phyloP scores from a whole-genome alignment of 2,888 invertebrate species.

The Heliconius ethilla region DNA sequence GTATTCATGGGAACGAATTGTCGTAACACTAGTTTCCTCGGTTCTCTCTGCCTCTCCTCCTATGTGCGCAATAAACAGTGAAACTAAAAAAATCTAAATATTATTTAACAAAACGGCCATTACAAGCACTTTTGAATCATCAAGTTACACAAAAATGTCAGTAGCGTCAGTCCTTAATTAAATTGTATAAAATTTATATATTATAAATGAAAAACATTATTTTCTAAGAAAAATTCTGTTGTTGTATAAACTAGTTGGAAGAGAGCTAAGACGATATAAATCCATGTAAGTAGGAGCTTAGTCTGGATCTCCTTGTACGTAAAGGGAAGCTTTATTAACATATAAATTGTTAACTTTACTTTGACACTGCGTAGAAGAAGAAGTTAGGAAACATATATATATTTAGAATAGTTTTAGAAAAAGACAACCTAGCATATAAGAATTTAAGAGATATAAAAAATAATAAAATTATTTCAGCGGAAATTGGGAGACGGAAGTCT shows the following conservation, averaged over 20 bases:
- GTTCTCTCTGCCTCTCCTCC: no score
- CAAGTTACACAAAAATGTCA: no score
- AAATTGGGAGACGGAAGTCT: no score
- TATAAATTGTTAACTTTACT: constrained; percentile 14
- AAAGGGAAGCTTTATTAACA: constrained; percentile 9
- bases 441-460: no score
- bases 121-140: no score
- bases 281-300: constrained; percentile 15
- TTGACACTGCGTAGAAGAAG: not conserved
- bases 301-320: constrained; percentile 13
- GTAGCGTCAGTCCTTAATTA: not conserved
- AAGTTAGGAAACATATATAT: not conserved
- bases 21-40: no score
- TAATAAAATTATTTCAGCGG: no score
- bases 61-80: no score
- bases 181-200: not conserved
- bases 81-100: no score
- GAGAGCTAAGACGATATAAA: constrained; percentile 9
- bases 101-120: no score
- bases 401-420: not conserved
- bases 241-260: constrained; percentile 2
- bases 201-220: not conserved
- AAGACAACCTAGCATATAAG: no score
- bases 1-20: no score
- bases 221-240: not conserved